phyloP scores from a whole-genome alignment of 2,888 invertebrate genomes.

The Crocallis elinguaria region DNA sequence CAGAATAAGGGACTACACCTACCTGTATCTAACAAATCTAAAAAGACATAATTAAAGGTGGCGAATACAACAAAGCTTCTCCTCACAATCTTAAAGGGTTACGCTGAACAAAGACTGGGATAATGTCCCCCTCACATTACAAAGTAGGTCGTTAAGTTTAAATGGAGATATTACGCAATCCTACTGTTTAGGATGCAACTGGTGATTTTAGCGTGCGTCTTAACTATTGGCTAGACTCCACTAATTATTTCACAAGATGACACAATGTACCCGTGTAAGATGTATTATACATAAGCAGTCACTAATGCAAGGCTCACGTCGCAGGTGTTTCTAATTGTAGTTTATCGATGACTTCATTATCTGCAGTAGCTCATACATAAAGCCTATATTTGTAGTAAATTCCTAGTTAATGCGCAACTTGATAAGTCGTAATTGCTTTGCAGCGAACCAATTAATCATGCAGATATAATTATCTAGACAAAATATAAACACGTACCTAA shows the following conservation, averaged over 20 bases:
- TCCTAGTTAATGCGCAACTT: slow-evolving; percentile 1
- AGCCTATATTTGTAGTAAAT: slow-evolving; percentile 26
- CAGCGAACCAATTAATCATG: too few relatives aligned
- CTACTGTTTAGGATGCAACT: slow-evolving; percentile 56
- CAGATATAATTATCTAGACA: too few relatives aligned
- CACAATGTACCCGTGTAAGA: slow-evolving; percentile 31
- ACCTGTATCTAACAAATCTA: too few relatives aligned
- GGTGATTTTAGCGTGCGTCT: slow-evolving; percentile 62
- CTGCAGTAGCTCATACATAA: slow-evolving; percentile 18
- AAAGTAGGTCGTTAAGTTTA: slow-evolving; percentile 13
- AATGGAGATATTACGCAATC: slow-evolving; percentile 18
- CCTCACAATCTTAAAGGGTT: neutral
- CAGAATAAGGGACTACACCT: too few relatives aligned
- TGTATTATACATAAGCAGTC: slow-evolving; percentile 34
- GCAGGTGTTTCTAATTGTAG: slow-evolving; percentile 17
- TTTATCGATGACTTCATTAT: slow-evolving; percentile 19
- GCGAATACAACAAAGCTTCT: neutral
- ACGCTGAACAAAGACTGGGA: slow-evolving; percentile 21
- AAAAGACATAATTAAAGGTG: neutral
- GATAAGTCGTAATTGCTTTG: slow-evolving; percentile 3
- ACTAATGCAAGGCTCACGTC: slow-evolving; percentile 21
- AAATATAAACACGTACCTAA: too few relatives aligned
- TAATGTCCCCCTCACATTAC: slow-evolving; percentile 8
- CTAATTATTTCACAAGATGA: slow-evolving; percentile 55
- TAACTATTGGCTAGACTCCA: slow-evolving; percentile 39